phyloP scores from a whole-genome alignment of 2,888 invertebrate species.

The Phymatocera aterrima region DNA sequence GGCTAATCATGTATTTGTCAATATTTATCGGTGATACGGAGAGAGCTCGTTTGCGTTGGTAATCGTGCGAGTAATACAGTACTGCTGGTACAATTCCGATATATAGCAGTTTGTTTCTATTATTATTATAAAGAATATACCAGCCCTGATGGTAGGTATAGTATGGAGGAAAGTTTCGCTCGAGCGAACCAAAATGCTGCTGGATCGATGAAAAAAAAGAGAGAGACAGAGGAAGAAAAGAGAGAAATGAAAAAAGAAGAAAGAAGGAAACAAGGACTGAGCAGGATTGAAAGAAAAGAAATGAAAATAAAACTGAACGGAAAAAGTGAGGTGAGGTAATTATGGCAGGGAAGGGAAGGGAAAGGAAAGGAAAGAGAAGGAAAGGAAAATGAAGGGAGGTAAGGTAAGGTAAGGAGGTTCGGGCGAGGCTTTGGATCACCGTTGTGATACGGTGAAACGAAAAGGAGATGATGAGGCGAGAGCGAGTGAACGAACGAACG shows the following conservation, averaged over 20 bases:
- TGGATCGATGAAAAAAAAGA: not conserved
- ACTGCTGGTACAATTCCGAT: no score
- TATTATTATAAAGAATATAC: no score
- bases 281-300: not conserved
- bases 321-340: no score
- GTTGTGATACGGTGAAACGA: slow-evolving; percentile 34
- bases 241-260: not conserved
- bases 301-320: not conserved
- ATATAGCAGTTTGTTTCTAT: no score
- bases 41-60: no score
- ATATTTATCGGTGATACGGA: no score
- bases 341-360: not conserved
- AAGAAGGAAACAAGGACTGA: not conserved
- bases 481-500: slow-evolving; percentile 49
- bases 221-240: no score
- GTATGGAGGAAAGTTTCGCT: not conserved
- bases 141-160: no score
- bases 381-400: not conserved
- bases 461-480: slow-evolving; percentile 14
- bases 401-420: not conserved
- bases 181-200: not conserved
- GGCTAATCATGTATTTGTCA: no score
- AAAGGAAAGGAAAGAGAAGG: not conserved
- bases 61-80: no score
- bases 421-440: slow-evolving; percentile 23